phyloP scores from a whole-genome alignment of 2,113 vertebrate species.

The Silurus glanis region DNA sequence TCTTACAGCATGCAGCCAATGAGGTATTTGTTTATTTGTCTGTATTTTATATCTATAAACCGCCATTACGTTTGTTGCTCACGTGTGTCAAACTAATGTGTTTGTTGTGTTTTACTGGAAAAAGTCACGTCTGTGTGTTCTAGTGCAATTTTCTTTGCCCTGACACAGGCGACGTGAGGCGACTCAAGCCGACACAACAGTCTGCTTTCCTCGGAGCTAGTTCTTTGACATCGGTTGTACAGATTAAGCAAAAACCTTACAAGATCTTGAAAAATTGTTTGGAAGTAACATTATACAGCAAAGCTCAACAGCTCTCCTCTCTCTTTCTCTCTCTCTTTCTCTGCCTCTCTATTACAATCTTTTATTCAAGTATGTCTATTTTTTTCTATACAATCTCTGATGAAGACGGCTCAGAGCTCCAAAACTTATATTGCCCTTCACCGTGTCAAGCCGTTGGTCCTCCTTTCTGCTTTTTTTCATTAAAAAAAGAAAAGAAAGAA shows the following conservation, averaged over 20 bases:
- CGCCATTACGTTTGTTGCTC: too few species aligned
- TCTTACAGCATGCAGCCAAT: too few species aligned
- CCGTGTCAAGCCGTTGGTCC: conserved; percentile 13
- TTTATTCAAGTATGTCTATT: background rate
- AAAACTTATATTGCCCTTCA: conserved; percentile 42
- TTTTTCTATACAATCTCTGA: background rate
- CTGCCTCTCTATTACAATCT: background rate
- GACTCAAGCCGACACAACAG: too few species aligned
- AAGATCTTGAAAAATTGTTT: background rate
- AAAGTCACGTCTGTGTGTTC: too few species aligned
- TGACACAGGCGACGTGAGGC: too few species aligned
- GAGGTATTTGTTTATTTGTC: too few species aligned
- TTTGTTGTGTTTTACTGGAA: too few species aligned
- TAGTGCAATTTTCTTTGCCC: too few species aligned
- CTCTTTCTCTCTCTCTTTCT: background rate
- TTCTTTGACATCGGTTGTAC: too few species aligned
- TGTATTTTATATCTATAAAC: too few species aligned
- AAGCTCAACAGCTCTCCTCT: background rate
- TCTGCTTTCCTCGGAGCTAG: too few species aligned
- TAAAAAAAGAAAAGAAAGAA: background rate
- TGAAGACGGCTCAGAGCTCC: conserved; percentile 25
- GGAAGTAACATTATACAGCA: background rate
- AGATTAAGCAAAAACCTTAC: background rate
- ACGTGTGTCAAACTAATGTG: too few species aligned
- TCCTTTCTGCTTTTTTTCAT: conserved; percentile 49